A percentile compares a stretch with the other conserved stretches of the same genome.
Evolutionary conservation across 2,888 invertebrate genomes (phyloP).

Genomic region (Diadegma fenestrale): DNA sequence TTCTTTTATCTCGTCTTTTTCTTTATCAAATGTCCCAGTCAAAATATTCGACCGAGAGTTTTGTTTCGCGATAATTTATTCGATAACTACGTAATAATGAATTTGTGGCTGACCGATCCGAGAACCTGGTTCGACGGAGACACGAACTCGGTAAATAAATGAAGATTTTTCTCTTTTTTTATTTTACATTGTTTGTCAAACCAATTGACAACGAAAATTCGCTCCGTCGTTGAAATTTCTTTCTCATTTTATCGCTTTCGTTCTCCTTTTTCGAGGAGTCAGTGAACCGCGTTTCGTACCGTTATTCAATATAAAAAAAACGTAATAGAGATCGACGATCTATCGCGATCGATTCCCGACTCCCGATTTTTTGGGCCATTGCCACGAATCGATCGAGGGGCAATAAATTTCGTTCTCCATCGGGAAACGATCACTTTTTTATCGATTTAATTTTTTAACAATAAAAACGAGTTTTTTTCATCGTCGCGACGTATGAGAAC

Average conservation of each 20-base stretch:
- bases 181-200: neutral
- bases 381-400: neutral
- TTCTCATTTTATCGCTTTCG: neutral
- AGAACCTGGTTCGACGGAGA: slow-evolving; percentile 78
- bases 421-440: neutral
- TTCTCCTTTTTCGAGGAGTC: neutral
- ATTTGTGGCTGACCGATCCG: slow-evolving; percentile 77
- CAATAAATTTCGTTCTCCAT: neutral
- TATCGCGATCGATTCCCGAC: neutral
- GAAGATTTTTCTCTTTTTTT: neutral
- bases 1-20: neutral
- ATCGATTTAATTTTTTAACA: neutral
- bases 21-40: neutral
- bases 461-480: neutral
- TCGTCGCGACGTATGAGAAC: neutral
- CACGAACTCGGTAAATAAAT: slow-evolving; percentile 73
- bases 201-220: neutral
- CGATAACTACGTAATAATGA: slow-evolving; percentile 71
- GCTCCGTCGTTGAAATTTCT: neutral
- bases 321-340: slow-evolving; percentile 4
- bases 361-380: neutral
- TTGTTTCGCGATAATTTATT: slow-evolving; percentile 15
- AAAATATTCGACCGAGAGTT: neutral
- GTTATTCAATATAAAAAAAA: neutral
- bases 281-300: neutral